Evolutionary conservation across 1,140 invertebrate genomes (phyloP), one percentile per base, ranked within the genome.

Genomic region (Drosophila setifemur): DNA sequence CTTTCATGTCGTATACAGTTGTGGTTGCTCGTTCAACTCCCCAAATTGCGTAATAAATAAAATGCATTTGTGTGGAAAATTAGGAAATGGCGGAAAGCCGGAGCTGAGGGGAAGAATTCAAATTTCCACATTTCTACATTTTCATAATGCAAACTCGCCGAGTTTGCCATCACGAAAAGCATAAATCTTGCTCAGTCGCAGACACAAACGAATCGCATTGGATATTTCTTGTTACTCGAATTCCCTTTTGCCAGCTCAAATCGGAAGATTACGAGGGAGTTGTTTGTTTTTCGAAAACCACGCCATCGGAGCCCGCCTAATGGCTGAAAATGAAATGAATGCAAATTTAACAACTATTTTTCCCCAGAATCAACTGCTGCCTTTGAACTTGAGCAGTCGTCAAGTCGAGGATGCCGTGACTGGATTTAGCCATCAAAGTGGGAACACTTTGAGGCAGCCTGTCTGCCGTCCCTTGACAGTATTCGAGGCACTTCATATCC

Each of bases 21-120:
- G 37, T 42, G 61, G 37, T 61, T 43, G 37, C 33, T 16, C 50
- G 61, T 31, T 40, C 73, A 79, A 78, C 63, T 78, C 57, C 57
- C 73, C 44, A 76, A 66, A 77, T 66, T 58, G 72, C 63, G 50
- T 83, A 81, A 83, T 82, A 82, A 83, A 82, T 83, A 77, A 82
- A 77, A 82, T 78, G 73, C 77, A 83, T 64, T 61, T 82, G 78
- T 33, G 60, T 76, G 78, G 78, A 82, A 82, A 82, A 83, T 83
- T 85, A 74, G 70, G 58, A 78, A 71, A 52, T 45, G 39, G 54
- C 69, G 60, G 45, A 69, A 21, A 18, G 33, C 39, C 21, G 19
- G 53, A 35, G 31, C 49, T 19, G 21, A 26, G 25, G 61, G 52
- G 60, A 37, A 16, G 45, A 60, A 73, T 68, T 73, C 78, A 77